Conservation (phyloP, 2,113 vertebrate species). For the Choloepus hoffmanni region DNA sequence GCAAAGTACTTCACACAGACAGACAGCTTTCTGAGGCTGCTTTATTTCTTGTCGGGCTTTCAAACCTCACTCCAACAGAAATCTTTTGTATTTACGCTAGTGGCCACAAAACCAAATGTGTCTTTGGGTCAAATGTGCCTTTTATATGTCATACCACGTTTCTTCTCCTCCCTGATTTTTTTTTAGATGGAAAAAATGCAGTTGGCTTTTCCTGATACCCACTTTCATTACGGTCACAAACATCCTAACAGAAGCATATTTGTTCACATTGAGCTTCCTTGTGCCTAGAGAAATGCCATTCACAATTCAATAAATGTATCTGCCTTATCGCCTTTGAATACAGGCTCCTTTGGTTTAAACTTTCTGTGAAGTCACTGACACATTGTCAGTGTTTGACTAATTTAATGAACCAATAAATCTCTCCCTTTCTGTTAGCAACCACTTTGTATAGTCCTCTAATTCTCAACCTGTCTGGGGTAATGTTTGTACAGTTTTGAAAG, state of each 20-base stretch:
- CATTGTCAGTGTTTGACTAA: conserved; percentile 33
- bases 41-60: conserved; percentile 74
- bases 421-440: not conserved
- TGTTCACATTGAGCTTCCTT: conserved; percentile 41
- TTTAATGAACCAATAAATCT: conserved; percentile 57
- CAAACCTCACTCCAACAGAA: conserved; percentile 70
- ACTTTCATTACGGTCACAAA: conserved; percentile 57
- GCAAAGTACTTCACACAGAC: conserved; percentile 67
- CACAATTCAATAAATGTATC: conserved; percentile 50
- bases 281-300: conserved; percentile 56
- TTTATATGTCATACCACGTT: conserved; percentile 63
- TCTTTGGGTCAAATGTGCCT: conserved; percentile 73
- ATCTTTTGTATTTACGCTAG: conserved; percentile 74
- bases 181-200: conserved; percentile 58
- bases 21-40: conserved; percentile 72
- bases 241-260: conserved; percentile 61
- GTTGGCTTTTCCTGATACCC: conserved; percentile 59
- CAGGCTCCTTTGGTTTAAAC: conserved; percentile 45
- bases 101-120: conserved; percentile 73
- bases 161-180: conserved; percentile 39
- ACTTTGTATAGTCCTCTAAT: not conserved
- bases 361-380: conserved; percentile 53
- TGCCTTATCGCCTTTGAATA: conserved; percentile 51
- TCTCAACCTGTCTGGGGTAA: conserved; percentile 22
- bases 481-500: conserved; percentile 40